Conservation (phyloP, 2,888 invertebrate species). For the Amphimallon solstitiale region DNA sequence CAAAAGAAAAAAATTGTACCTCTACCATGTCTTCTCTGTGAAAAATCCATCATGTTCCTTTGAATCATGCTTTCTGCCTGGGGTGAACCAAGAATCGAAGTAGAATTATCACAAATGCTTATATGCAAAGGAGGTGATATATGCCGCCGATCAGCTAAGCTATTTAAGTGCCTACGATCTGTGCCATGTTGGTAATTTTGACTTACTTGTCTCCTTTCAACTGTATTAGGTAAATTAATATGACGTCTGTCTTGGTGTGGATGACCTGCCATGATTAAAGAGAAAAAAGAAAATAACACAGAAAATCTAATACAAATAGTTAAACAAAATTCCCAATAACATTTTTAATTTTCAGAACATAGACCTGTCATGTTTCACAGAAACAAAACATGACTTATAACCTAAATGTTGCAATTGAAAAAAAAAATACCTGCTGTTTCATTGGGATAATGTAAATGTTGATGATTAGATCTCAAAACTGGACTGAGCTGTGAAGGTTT, state of each 20-base stretch:
- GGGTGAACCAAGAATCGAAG: conserved; percentile 53
- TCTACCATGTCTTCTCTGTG: conserved; percentile 61
- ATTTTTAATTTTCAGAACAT: neutral
- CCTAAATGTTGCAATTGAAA: neutral
- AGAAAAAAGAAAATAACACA: conserved; percentile 24
- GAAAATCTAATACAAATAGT: neutral
- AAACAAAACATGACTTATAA: conserved; percentile 10
- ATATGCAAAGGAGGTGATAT: conserved; percentile 68
- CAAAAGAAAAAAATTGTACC: conserved; percentile 48
- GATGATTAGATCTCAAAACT: conserved; percentile 56
- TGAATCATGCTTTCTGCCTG: conserved; percentile 56
- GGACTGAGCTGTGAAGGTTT: conserved; percentile 62
- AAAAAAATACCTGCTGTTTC: conserved; percentile 57
- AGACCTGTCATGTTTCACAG: conserved; percentile 22
- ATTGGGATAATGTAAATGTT: conserved; percentile 57
- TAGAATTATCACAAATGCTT: conserved; percentile 65
- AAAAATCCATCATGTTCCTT: conserved; percentile 59
- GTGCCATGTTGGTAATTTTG: conserved; percentile 47
- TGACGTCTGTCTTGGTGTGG: conserved; percentile 54
- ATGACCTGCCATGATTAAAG: conserved; percentile 33
- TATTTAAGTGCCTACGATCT: conserved; percentile 40
- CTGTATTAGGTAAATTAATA: conserved; percentile 49
- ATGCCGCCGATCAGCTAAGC: conserved; percentile 58
- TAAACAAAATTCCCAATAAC: neutral
- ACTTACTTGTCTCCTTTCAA: conserved; percentile 48